Evolutionary conservation across 2,113 vertebrate species (phyloP), one percentile per base, ranked within the genome.

Genomic region (Petromus typicus): DNA sequence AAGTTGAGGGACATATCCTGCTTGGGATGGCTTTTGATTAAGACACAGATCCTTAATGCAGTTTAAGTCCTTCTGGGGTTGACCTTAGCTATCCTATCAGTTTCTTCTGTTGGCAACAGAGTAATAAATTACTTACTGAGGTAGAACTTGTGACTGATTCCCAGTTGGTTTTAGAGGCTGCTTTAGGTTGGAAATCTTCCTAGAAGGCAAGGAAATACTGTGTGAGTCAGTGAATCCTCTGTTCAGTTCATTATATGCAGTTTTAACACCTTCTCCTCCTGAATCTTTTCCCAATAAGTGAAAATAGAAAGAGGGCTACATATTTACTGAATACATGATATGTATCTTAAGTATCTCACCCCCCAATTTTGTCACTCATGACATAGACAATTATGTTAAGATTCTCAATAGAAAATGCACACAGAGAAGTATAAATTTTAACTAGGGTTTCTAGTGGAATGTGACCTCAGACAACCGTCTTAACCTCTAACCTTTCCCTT

Each of bases 121-220:
- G 71, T 90, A 95, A 97, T 48, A 95, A 96, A 96, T 96, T 97
- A 99, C 99, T 99, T 98, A 99, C 99, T 94, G 98, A 98, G 92
- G 99, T 67, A 89, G 98, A 98, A 92, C 98, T 98, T 95, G 99
- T 99, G 98, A 99, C 98, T 45, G 98, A 99, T 90, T 99, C 99
- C 99, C 99, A 99, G 95, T 99, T 99, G 96, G 98, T 98, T 97
- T 99, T 98, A 89, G 98, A 99, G 71, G 97, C 97, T 73, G 98
- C 97, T 92, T 97, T 97, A 11, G 98, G 98, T 89, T 98, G 98
- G 91, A 98, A 98, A 97, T 98, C 98, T 97, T 99, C 98, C 99
- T 99, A 97, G 97, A 97, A 98, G 84, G 92, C 90, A 98, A 96
- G 94, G 76, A 96, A 95, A 98, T 94, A 97, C 79, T 94, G 95